Conservation (phyloP, 2,113 vertebrate genomes). For the Neotoma lepida region DNA sequence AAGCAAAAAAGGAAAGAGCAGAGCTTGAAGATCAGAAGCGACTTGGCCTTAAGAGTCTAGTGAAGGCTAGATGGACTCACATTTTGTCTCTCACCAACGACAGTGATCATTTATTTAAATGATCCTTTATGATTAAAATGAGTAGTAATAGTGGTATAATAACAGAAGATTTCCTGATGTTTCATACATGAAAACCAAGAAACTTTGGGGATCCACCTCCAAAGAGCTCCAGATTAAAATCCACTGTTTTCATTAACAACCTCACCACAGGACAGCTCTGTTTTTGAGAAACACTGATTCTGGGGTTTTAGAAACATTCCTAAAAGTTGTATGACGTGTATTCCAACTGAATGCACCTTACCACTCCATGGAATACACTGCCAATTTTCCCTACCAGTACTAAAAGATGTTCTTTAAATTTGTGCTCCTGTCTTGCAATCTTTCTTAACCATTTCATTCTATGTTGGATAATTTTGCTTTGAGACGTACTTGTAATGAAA, state of each 20-base stretch:
- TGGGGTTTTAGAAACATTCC: not conserved
- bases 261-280: not conserved
- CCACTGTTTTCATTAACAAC: not conserved
- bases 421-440: not conserved
- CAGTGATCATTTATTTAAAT: not conserved
- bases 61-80: not conserved
- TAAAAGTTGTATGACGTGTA: not conserved
- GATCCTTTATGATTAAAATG: not conserved
- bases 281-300: not conserved
- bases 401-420: not conserved
- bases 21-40: not conserved
- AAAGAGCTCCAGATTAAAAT: not conserved
- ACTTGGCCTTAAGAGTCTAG: not conserved
- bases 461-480: not conserved
- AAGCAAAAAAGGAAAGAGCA: not conserved
- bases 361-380: not conserved
- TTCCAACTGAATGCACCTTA: not conserved
- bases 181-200: not conserved
- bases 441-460: not conserved
- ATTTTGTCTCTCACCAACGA: not conserved
- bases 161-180: not conserved
- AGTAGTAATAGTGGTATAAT: no score
- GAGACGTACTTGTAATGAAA: rapidly evolving
- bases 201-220: not conserved
- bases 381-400: not conserved